phyloP scores from a whole-genome alignment of 2,113 vertebrate genomes.

The Chelonoidis abingdonii region DNA sequence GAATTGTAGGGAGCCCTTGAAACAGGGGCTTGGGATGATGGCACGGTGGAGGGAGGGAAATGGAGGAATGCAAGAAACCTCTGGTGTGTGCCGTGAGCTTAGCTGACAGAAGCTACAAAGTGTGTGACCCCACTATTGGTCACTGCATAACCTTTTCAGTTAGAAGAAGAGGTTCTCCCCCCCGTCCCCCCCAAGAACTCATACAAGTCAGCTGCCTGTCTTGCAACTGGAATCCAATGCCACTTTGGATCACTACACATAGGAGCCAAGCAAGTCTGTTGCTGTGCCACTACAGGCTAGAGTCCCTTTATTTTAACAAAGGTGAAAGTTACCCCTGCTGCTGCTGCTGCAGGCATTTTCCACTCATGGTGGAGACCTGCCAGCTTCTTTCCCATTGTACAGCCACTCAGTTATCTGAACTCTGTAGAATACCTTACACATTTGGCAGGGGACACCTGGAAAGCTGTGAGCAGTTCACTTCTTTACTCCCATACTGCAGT shows the following conservation, averaged over 20 bases:
- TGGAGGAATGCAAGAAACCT: not conserved
- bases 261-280: not conserved
- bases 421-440: too few relatives aligned
- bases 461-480: not conserved
- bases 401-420: not conserved
- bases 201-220: not conserved
- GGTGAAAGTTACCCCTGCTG: not conserved
- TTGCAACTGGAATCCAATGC: not conserved
- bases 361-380: not conserved
- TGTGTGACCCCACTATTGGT: not conserved
- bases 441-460: not conserved
- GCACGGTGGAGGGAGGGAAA: not conserved
- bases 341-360: not conserved
- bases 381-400: not conserved
- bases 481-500: fast-evolving
- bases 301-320: not conserved
- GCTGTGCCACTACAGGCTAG: not conserved
- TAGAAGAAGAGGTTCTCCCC: not conserved
- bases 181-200: not conserved
- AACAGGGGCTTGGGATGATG: not conserved
- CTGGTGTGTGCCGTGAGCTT: not conserved
- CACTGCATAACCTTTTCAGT: not conserved
- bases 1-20: not conserved
- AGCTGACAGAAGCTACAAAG: not conserved
- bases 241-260: not conserved